Base-by-base conservation (phyloP, 92 coral and sea anemone genomes). In the Epizoanthus illoricatus region DNA sequence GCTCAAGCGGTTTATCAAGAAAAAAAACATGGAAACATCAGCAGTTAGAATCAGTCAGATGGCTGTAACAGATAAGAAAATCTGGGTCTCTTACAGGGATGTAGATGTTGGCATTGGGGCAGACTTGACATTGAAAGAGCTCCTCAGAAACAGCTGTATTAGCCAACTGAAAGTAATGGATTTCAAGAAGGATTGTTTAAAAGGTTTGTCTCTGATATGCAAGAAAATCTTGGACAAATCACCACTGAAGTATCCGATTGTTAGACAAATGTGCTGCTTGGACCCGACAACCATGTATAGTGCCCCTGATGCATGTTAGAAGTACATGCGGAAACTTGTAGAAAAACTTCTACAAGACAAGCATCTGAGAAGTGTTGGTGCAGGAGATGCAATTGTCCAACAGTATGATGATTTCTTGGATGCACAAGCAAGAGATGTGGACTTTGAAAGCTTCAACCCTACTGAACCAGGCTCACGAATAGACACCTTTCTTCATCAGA, bases 81-180 rank as follows among this genome's bases (percentile, higher is more conserved):
- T 70, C 69, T 74, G 69, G 75, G 7, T 70, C 41, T 65, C 74
- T 20, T 59, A 62, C 33, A n/a, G 71, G 20, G 71, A 61, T 63
- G 72, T 63, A 4, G 84, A 79, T 79, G 73, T 79, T 66, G 84
- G 84, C 16, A 45, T 79, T 1, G 59, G 59, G 69, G 84, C 84
- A 43, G 84, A 79, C 7, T 21, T 43, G 13, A 63, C 33, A 41
- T 41, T 64, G 43, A 79, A 79, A 36, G 74, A 47, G 43, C 52
- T 69, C 54, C 18, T 39, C 54, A 47, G 74, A 69, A 69, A 69
- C 49, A 52, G 74, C 74, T 13, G 13, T 69, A 69, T 69, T 52
- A 69, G 74, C 43, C 54, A 69, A 39, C 74, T 69, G 74, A 69
- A 52, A 69, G 74, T 69, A 13, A 69, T 39, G n/a, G 74, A 69